Evolutionary conservation across 2,797 vertebrate genomes (phyloP).

Genomic region (Sebastes vulpes): DNA sequence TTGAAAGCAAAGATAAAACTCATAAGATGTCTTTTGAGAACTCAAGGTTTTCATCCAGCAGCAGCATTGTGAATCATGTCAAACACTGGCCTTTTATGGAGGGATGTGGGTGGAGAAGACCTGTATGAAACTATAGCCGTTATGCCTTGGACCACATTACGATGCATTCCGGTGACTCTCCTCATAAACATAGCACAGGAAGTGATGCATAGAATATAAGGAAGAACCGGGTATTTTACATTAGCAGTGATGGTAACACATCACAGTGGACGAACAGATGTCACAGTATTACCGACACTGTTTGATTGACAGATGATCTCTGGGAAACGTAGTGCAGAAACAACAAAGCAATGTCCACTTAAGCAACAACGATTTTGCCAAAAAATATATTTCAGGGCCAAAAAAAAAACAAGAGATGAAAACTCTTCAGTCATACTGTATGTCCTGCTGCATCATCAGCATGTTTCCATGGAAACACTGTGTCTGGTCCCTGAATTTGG

Average conservation of each 20-base stretch:
- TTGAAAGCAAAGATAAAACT: not conserved
- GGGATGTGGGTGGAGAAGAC: conserved; percentile 12
- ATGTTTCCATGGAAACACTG: conserved; percentile 66
- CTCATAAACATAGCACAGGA: not conserved
- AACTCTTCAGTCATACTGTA: conserved; percentile 9
- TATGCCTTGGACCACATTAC: not conserved
- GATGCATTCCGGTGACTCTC: conserved; percentile 7
- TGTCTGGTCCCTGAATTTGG: conserved; percentile 28
- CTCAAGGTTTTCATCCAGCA: conserved; percentile 19
- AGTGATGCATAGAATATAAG: not conserved
- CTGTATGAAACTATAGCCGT: not conserved
- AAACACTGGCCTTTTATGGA: conserved; percentile 4
- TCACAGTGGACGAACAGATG: not conserved
- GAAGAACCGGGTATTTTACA: not conserved
- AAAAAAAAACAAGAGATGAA: not conserved
- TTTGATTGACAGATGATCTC: not conserved
- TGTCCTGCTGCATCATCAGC: conserved; percentile 35
- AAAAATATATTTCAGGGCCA: not conserved
- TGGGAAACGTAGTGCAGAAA: not conserved
- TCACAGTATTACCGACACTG: not conserved
- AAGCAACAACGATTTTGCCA: not conserved
- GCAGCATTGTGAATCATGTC: not conserved
- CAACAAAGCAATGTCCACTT: not conserved
- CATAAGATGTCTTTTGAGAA: not conserved
- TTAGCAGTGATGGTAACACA: not conserved